phyloP scores from a whole-genome alignment of 2,113 vertebrate genomes.

The Chascanopsetta lugubris region DNA sequence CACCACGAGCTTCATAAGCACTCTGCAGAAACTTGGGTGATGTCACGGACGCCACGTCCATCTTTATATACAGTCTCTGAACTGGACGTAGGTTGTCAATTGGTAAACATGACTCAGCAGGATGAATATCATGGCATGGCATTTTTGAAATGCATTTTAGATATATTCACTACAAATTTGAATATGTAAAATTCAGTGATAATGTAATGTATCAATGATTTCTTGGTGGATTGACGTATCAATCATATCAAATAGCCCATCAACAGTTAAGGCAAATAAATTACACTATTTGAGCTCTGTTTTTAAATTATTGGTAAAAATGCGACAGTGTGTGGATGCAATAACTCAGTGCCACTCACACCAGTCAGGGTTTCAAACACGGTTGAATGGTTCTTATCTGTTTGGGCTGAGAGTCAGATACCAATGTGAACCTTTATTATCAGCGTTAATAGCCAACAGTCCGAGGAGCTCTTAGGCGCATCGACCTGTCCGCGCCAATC shows the following conservation, averaged over 20 bases:
- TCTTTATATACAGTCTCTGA: too few species aligned
- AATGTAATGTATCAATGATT: too few species aligned
- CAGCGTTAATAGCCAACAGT: slow-evolving; percentile 58
- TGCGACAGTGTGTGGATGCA: slow-evolving; percentile 12
- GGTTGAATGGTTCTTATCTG: slow-evolving; percentile 40
- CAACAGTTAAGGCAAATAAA: not conserved
- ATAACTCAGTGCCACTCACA: slow-evolving; percentile 17
- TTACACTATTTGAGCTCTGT: not conserved
- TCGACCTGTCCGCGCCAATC: slow-evolving; percentile 55
- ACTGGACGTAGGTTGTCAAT: slow-evolving; percentile 8
- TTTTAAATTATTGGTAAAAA: slow-evolving; percentile 4
- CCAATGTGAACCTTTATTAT: slow-evolving; percentile 50
- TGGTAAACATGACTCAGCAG: not conserved
- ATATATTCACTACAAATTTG: too few species aligned
- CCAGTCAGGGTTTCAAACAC: slow-evolving; percentile 24
- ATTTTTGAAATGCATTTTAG: too few species aligned
- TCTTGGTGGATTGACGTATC: too few species aligned
- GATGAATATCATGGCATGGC: too few species aligned
- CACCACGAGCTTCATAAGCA: too few species aligned
- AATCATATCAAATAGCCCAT: too few species aligned
- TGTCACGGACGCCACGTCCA: too few species aligned
- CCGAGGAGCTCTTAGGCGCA: slow-evolving; percentile 58
- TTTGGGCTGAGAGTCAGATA: slow-evolving; percentile 33
- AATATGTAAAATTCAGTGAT: too few species aligned
- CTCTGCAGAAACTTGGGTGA: too few species aligned